Evolutionary conservation across 2,888 invertebrate genomes (phyloP).

Genomic region (Drosophila melanosoma): DNA sequence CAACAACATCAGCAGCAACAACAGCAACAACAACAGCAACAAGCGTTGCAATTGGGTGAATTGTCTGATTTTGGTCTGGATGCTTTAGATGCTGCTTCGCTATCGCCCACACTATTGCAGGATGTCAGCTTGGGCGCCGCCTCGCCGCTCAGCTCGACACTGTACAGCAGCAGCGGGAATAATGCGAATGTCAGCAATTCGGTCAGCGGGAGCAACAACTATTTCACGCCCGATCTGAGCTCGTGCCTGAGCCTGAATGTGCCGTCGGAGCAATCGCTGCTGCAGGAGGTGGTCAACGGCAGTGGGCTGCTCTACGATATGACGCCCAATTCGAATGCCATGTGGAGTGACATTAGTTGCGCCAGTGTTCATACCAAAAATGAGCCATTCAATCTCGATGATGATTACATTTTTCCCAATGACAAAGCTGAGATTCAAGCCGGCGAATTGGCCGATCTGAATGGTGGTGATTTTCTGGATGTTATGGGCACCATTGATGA

Average conservation of each 20-base stretch:
- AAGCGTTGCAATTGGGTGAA: constrained; percentile 78
- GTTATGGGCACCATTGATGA: constrained; percentile 94
- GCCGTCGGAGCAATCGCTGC: constrained; percentile 59
- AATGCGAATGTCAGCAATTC: constrained; percentile 27
- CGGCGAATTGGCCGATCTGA: constrained; percentile 93
- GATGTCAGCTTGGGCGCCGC: constrained; percentile 83
- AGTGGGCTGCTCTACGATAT: constrained; percentile 76
- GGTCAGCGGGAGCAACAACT: constrained; percentile 42
- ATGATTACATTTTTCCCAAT: constrained; percentile 95
- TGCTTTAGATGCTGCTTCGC: constrained; percentile 82
- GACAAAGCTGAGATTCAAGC: constrained; percentile 94
- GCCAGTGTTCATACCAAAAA: constrained; percentile 85
- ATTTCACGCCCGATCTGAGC: constrained; percentile 70
- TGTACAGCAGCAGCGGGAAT: constrained; percentile 64
- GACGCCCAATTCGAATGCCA: constrained; percentile 83
- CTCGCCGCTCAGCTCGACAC: constrained; percentile 73
- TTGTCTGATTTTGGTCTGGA: constrained; percentile 84
- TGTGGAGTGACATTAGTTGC: constrained; percentile 85
- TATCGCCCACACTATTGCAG: constrained; percentile 84
- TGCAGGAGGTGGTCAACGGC: constrained; percentile 51
- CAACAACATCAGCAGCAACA: constrained; percentile 60
- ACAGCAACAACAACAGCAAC: constrained; percentile 51
- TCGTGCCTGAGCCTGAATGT: constrained; percentile 61
- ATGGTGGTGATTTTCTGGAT: constrained; percentile 91
- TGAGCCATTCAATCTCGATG: constrained; percentile 92